phyloP scores from a whole-genome alignment of 2,888 invertebrate genomes.

The Lasioglossum marginatum region DNA sequence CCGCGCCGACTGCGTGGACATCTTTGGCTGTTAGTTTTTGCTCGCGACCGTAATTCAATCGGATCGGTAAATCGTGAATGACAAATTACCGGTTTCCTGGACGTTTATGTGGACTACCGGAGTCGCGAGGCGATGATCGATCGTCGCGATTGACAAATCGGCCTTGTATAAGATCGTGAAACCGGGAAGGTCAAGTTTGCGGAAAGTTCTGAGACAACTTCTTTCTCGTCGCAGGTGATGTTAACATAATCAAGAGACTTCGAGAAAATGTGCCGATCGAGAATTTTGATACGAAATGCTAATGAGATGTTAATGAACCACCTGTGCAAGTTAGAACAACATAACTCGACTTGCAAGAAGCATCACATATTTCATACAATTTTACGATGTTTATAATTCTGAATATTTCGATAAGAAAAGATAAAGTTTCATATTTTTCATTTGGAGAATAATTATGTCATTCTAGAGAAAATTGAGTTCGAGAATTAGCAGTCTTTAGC shows the following conservation, averaged over 20 bases:
- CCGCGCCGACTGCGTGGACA: not conserved
- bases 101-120: not conserved
- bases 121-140: not conserved
- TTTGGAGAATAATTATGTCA: too few species aligned
- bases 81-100: not conserved
- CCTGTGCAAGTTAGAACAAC: not conserved
- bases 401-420: not conserved
- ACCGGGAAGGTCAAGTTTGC: constrained; percentile 52
- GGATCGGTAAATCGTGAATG: not conserved
- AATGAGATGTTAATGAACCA: not conserved
- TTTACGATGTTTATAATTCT: not conserved
- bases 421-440: not conserved
- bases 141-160: constrained; percentile 15
- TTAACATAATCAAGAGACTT: not conserved
- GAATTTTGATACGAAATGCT: not conserved
- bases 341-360: not conserved
- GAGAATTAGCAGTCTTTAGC: too few species aligned
- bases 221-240: not conserved
- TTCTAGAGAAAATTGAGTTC: too few species aligned
- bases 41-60: not conserved
- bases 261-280: not conserved
- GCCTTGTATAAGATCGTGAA: constrained; percentile 22
- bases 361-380: not conserved
- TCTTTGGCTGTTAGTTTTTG: not conserved
- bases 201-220: constrained; percentile 6